Conservation (phyloP, 2,113 vertebrate genomes). For the Brachyhypopomus occidentalis region DNA sequence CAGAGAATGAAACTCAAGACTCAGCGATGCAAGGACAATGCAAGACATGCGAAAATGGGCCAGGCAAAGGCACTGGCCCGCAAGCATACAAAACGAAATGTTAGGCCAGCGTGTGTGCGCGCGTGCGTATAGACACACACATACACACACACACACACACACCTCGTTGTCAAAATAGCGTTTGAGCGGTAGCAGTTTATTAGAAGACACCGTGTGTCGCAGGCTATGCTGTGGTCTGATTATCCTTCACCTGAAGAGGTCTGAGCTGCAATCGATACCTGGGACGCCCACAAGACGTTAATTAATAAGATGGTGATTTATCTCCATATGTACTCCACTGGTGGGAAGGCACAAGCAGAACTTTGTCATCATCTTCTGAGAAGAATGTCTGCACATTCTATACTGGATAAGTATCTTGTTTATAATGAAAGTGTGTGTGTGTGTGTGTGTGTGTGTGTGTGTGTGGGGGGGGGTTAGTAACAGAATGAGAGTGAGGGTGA, state of each 20-base stretch:
- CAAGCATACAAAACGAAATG: not conserved
- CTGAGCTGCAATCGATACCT: constrained; percentile 54
- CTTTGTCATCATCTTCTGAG: constrained; percentile 68
- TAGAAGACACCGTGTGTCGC: not conserved
- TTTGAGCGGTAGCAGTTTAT: not conserved
- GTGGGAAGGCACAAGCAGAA: constrained; percentile 55
- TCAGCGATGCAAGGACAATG: not conserved
- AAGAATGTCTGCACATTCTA: constrained; percentile 67
- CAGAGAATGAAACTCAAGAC: constrained; percentile 4
- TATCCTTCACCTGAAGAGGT: constrained; percentile 47
- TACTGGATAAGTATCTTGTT: constrained; percentile 67
- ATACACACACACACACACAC: not conserved
- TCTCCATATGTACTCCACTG: constrained; percentile 46
- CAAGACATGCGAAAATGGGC: not conserved
- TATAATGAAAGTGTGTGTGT: constrained; percentile 56
- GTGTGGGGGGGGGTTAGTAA: not conserved
- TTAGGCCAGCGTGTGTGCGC: no score
- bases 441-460: not conserved
- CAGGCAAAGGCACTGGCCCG: not conserved
- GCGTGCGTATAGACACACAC: no score
- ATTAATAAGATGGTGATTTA: constrained; percentile 63
- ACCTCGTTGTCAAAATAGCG: constrained; percentile 5
- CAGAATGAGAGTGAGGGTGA: not conserved
- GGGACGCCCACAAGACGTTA: constrained; percentile 45
- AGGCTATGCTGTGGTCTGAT: constrained; percentile 50